Percentiles rank a stretch among this genome's conserved stretches.
These are phyloP conservation scores for Stenodema calcarata DNA, from an alignment of 2,888 invertebrate genomes.

Conservation along the genomic window DNA sequence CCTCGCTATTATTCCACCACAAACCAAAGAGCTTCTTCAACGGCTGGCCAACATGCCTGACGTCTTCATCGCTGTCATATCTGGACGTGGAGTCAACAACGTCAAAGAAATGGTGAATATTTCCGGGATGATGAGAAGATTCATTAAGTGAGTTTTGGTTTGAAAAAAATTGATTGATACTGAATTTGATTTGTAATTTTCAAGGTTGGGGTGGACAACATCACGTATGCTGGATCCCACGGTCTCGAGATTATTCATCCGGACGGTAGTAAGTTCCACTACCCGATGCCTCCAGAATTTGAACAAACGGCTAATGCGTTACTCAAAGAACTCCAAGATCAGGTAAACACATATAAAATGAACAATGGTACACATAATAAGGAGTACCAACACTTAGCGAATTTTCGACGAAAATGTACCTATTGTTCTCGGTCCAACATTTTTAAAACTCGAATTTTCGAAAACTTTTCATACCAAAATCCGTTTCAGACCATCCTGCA, in stretches of 20 bases:
- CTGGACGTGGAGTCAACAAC: constrained; percentile 85
- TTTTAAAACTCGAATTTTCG: too few species aligned
- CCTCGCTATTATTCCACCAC: constrained; percentile 81
- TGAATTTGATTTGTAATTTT: constrained; percentile 22
- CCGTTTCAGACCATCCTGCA: too few species aligned
- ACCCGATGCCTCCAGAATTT: constrained; percentile 86
- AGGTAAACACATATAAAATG: constrained; percentile 66
- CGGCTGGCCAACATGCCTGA: constrained; percentile 84
- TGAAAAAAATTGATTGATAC: too few species aligned
- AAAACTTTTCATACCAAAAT: too few species aligned
- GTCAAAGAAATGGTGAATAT: constrained; percentile 80
- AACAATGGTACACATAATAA: too few species aligned
- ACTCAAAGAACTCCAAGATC: constrained; percentile 80
- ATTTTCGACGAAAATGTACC: too few species aligned
- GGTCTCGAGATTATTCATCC: constrained; percentile 88
- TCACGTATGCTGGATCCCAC: constrained; percentile 90
- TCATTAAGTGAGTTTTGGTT: too few species aligned
- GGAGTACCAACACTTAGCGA: too few species aligned
- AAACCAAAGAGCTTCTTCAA: constrained; percentile 83
- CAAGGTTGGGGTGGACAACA: constrained; percentile 83
- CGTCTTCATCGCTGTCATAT: constrained; percentile 85
- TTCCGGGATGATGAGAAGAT: too few species aligned
- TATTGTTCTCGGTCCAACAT: too few species aligned
- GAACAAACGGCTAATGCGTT: constrained; percentile 80
- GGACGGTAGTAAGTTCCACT: constrained; percentile 88